Percentiles rank a stretch among this genome's conserved stretches.
Evolutionary conservation across 2,797 vertebrate species (phyloP).

Genomic region (Molossus alvarezi): DNA sequence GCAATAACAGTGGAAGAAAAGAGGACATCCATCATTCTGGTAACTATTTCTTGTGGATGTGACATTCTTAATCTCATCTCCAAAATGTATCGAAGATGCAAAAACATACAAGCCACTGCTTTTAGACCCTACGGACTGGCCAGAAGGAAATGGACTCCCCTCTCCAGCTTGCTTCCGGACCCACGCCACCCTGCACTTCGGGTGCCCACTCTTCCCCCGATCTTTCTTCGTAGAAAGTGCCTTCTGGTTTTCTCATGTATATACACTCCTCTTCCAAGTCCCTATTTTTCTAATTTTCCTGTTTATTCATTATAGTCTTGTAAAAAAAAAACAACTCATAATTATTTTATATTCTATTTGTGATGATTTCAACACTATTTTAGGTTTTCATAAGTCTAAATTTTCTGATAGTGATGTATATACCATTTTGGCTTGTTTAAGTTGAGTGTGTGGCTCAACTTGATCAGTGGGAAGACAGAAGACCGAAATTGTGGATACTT

Average conservation of each 20-base stretch:
- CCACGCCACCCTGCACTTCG: neutral
- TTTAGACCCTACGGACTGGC: neutral
- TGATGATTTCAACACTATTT: neutral
- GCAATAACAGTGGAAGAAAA: neutral
- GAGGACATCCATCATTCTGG: neutral
- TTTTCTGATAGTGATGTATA: neutral
- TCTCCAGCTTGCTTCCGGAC: neutral
- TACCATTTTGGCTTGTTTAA: neutral
- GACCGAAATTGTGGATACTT: neutral
- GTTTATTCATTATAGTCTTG: neutral
- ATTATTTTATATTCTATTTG: neutral
- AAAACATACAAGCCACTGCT: neutral
- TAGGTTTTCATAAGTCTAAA: neutral
- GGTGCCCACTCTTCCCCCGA: neutral
- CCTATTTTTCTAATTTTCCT: slow-evolving; percentile 8
- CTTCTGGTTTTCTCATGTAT: neutral
- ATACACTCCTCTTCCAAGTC: neutral
- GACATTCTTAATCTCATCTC: neutral
- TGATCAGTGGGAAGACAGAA: neutral
- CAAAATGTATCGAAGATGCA: neutral
- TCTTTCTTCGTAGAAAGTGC: neutral
- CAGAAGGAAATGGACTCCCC: slow-evolving; percentile 9
- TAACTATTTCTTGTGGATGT: neutral
- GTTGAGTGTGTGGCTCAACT: neutral
- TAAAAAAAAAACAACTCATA: neutral